Percentiles rank a stretch among this genome's conserved stretches.
Evolutionary conservation across 2,888 invertebrate species (phyloP).

Genomic region (Hypercompe scribonia): DNA sequence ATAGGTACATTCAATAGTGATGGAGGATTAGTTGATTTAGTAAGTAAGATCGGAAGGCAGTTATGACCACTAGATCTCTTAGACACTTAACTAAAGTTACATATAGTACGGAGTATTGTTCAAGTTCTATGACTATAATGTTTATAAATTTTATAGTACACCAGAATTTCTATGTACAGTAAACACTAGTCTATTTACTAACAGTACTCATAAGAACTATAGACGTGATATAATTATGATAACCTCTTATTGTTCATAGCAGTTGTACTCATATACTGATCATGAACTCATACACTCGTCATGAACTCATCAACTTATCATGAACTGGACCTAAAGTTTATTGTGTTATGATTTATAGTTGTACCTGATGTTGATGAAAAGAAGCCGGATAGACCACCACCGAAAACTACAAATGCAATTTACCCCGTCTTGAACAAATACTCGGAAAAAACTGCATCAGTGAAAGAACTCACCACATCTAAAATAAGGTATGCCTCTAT

Average conservation of each 20-base stretch:
- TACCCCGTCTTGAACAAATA: constrained; percentile 81
- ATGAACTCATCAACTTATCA: background rate
- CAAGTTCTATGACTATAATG: background rate
- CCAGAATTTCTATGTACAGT: background rate
- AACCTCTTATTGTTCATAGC: background rate
- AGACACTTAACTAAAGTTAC: background rate
- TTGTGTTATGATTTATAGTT: constrained; percentile 58
- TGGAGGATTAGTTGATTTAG: background rate
- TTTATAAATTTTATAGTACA: background rate
- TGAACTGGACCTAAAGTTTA: background rate
- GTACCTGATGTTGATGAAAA: constrained; percentile 76
- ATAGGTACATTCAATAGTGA: background rate
- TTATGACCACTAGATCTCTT: background rate
- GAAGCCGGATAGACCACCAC: constrained; percentile 80
- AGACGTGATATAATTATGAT: constrained; percentile 4
- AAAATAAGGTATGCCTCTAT: constrained; percentile 74
- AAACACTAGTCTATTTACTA: background rate
- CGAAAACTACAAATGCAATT: constrained; percentile 68
- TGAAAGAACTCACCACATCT: constrained; percentile 80
- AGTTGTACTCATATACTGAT: background rate
- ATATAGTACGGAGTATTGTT: background rate
- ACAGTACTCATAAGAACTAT: background rate
- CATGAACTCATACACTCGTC: background rate
- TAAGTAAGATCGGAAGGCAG: background rate
- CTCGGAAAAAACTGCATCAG: constrained; percentile 79